Evolutionary conservation across 2,888 invertebrate genomes (phyloP), one percentile per base, ranked within the genome.

Genomic region (Sussaba pulchella): DNA sequence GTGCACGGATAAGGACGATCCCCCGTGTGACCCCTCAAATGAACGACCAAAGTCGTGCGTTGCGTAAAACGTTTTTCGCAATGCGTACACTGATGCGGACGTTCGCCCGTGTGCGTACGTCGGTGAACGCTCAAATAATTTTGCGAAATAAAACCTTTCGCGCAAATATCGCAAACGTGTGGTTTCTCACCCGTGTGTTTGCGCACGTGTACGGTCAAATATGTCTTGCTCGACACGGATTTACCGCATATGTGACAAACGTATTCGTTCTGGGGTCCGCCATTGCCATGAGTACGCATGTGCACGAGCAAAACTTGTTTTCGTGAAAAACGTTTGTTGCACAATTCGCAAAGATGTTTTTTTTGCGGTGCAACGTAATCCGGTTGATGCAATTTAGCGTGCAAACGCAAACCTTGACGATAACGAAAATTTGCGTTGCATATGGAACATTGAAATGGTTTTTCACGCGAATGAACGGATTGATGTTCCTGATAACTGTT

Each of bases 121-220:
- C 92, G 85, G 47, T 92, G 92, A 0, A 92, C 92, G 75, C 91
- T 92, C 5, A 92, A 74, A 76, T 92, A 92, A 71, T 91, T 92
- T 69, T 92, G 92, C 10, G 92, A 92, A 71, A 91, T 92, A 50
- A 92, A 92, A 0, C 91, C 91, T 69, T 92, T 92, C 47, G 89
- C 89, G 80, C 92, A 92, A 0, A 91, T 83, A 52, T 93, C 93
- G 92, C 95, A 95, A 0, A 94, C 93, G 85, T 94, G 93, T 0
- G 95, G 94, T 90, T 95, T 95, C 90, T 94, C 94, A 0, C 94
- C 94, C 0, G 94, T 94, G 88, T 95, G 95, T 63, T 94, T 94
- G 43, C 94, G 92, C 81, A 94, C 93, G 88, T 95, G 95, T 87
- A 94, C 94, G 89, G 94, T 94, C 83, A 95, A 92, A 84, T 94